Percentiles rank a stretch among this genome's conserved stretches.
phyloP scores from a whole-genome alignment of 1,140 invertebrate species.

The Camponotus vicinus region DNA sequence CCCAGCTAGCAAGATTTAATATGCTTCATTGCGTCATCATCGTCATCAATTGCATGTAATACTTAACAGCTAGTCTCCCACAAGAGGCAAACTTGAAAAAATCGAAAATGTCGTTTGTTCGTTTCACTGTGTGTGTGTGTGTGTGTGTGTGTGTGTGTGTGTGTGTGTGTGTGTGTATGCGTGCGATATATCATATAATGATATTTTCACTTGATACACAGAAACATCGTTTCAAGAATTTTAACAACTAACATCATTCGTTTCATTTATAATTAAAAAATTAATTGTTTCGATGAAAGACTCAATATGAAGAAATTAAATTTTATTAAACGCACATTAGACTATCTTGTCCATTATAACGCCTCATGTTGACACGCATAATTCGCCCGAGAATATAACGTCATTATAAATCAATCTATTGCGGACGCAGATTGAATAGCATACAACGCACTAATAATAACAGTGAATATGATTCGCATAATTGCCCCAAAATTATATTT shows the following conservation, averaged over 20 bases:
- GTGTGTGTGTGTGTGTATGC: too few relatives aligned
- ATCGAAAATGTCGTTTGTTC: slow-evolving; percentile 32
- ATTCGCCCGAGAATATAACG: slow-evolving; percentile 32
- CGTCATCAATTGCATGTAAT: slow-evolving; percentile 26
- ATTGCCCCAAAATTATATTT: not conserved
- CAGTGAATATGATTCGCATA: not conserved
- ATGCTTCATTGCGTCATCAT: slow-evolving; percentile 5
- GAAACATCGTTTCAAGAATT: not conserved
- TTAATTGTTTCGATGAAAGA: not conserved
- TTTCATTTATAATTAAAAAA: not conserved
- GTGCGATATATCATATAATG: not conserved
- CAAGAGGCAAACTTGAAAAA: slow-evolving; percentile 8
- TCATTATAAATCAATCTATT: slow-evolving; percentile 59
- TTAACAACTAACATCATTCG: not conserved
- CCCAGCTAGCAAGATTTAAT: slow-evolving; percentile 18
- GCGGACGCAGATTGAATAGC: slow-evolving; percentile 9
- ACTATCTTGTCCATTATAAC: slow-evolving; percentile 13
- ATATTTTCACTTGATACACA: not conserved
- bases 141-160: too few relatives aligned
- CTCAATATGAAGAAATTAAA: slow-evolving; percentile 24
- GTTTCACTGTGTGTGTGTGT: not conserved
- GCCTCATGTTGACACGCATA: slow-evolving; percentile 12
- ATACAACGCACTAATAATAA: slow-evolving; percentile 33
- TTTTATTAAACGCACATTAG: not conserved
- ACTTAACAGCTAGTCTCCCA: slow-evolving; percentile 15